These are phyloP conservation scores for Trypoxylon attenuatum DNA, from an alignment of 2,888 invertebrate genomes.

Conservation along the genomic window DNA sequence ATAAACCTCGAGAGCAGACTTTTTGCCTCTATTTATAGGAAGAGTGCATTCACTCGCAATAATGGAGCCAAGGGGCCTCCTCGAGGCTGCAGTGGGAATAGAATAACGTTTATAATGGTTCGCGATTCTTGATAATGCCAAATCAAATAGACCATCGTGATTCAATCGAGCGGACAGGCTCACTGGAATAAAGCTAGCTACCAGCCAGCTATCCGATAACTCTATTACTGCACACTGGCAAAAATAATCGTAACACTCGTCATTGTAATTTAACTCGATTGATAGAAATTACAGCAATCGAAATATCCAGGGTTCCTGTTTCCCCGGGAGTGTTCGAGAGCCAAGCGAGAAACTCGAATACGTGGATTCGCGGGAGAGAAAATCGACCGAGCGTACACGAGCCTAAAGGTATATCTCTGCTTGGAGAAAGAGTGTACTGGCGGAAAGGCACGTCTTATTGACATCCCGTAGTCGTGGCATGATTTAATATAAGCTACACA, in stretches of 20 bases:
- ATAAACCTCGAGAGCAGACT: too few relatives aligned
- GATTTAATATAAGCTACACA: constrained; percentile 69
- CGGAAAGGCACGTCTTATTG: constrained; percentile 46
- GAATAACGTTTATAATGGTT: not conserved
- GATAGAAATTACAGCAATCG: too few relatives aligned
- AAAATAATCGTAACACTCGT: not conserved
- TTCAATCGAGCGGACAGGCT: not conserved
- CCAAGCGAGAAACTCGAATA: too few relatives aligned
- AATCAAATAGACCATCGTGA: not conserved
- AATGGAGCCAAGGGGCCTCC: not conserved
- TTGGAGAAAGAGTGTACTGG: not conserved
- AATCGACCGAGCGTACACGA: not conserved
- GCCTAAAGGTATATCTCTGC: not conserved
- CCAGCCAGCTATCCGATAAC: not conserved
- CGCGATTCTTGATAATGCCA: not conserved
- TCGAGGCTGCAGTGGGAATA: not conserved
- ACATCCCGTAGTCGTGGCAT: constrained; percentile 60
- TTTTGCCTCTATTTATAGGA: too few relatives aligned
- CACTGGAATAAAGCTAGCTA: not conserved
- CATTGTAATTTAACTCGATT: not conserved
- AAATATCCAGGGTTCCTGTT: too few relatives aligned
- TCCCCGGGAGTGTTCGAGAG: not conserved
- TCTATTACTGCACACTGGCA: not conserved
- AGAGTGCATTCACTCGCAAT: too few relatives aligned
- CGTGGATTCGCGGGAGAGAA: constrained; percentile 3